Percentiles rank a stretch among this genome's conserved stretches.
These are phyloP conservation scores for Eriosoma lanigerum DNA, from an alignment of 1,140 invertebrate genomes.

Conservation along the genomic window DNA sequence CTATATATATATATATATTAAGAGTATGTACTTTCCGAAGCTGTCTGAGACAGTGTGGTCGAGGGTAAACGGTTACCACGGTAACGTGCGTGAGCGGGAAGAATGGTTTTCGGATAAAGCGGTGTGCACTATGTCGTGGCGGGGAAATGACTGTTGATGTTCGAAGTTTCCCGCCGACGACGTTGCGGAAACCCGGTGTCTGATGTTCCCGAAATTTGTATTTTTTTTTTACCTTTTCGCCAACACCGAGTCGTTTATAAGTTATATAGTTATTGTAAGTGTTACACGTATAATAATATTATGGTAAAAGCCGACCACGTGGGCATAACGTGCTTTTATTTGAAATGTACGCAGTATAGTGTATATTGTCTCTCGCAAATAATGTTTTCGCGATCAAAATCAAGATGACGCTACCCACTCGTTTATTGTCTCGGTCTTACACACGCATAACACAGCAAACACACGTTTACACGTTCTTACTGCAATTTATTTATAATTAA, in stretches of 20 bases:
- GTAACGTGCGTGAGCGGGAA: not conserved
- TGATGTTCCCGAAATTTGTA: not conserved
- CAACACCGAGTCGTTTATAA: not conserved
- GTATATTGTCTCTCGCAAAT: too few relatives aligned
- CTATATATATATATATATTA: too few relatives aligned
- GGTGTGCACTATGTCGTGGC: not conserved
- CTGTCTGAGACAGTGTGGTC: not conserved
- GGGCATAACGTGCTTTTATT: not conserved
- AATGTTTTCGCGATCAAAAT: too few relatives aligned
- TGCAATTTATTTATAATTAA: too few relatives aligned
- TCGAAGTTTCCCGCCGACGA: not conserved
- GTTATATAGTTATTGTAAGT: too few relatives aligned
- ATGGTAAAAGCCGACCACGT: constrained; percentile 15
- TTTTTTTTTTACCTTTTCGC: not conserved
- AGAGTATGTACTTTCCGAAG: too few relatives aligned
- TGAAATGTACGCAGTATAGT: too few relatives aligned
- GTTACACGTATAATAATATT: not conserved
- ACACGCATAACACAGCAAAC: too few relatives aligned
- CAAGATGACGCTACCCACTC: too few relatives aligned
- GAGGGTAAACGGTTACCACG: not conserved
- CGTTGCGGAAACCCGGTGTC: not conserved
- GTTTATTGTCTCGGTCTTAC: too few relatives aligned
- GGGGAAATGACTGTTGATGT: constrained; percentile 24
- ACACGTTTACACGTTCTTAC: too few relatives aligned
- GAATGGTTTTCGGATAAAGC: not conserved